phyloP scores from a whole-genome alignment of 2,797 vertebrate species.

The Spinibarbus caldwelli region DNA sequence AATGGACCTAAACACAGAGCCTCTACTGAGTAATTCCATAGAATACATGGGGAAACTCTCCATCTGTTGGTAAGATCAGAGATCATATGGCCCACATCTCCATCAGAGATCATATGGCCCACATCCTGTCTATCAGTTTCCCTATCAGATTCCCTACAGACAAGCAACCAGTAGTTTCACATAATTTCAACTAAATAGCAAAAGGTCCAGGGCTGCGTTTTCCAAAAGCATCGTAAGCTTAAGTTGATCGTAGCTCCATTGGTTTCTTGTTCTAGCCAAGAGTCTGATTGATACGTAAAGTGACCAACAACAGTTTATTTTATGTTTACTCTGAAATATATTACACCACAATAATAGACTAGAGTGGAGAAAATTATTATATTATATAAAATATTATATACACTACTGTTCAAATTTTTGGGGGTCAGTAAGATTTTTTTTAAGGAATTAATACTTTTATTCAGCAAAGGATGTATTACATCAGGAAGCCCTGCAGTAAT shows the following conservation, averaged over 20 bases:
- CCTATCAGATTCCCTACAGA: conserved; percentile 2
- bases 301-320: not conserved
- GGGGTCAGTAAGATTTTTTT: not conserved
- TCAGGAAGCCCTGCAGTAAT: conserved; percentile 25
- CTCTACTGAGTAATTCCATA: conserved; percentile 10
- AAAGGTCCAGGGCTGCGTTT: not conserved
- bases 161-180: conserved; percentile 1
- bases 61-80: conserved; percentile 28
- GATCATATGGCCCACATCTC: conserved; percentile 6
- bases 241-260: no score
- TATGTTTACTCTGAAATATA: not conserved
- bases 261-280: not conserved
- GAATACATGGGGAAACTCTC: conserved; percentile 18
- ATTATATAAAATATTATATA: not conserved
- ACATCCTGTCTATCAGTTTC: not conserved
- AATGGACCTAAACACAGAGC: not conserved
- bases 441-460: not conserved
- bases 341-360: not conserved
- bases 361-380: not conserved
- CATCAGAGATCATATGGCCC: conserved; percentile 8
- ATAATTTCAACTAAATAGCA: not conserved
- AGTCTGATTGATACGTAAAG: not conserved
- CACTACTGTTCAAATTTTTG: not conserved
- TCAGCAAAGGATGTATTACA: not conserved
- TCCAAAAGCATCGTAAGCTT: no score